phyloP scores from a whole-genome alignment of 2,113 vertebrate genomes.

The Excalfactoria chinensis region DNA sequence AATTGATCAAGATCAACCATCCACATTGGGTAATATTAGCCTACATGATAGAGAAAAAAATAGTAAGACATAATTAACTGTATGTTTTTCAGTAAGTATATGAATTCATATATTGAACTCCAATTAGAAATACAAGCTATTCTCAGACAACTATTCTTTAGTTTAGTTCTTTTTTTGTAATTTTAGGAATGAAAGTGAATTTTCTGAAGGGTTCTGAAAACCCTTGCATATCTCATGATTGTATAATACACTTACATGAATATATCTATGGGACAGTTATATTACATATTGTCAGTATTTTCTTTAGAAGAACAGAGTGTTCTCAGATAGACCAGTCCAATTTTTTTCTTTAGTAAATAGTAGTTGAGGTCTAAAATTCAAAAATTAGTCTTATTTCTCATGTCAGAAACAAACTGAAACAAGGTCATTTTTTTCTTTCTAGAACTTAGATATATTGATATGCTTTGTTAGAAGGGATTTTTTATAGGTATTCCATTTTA shows the following conservation, averaged over 20 bases:
- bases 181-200: neutral
- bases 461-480: neutral
- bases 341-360: neutral
- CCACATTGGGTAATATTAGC: neutral
- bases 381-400: neutral
- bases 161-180: neutral
- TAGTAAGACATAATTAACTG: neutral
- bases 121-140: neutral
- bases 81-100: neutral
- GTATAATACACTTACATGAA: neutral
- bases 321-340: neutral
- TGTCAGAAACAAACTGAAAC: neutral
- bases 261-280: neutral
- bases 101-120: neutral
- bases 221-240: neutral
- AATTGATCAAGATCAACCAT: neutral
- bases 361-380: neutral
- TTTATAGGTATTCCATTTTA: neutral
- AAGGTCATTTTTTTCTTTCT: neutral
- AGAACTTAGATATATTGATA: neutral
- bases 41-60: neutral
- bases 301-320: neutral
- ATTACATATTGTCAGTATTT: neutral
- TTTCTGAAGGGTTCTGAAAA: neutral
- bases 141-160: neutral